Evolutionary conservation across 2,888 invertebrate genomes (phyloP).

Genomic region (Diarsia dahlii): DNA sequence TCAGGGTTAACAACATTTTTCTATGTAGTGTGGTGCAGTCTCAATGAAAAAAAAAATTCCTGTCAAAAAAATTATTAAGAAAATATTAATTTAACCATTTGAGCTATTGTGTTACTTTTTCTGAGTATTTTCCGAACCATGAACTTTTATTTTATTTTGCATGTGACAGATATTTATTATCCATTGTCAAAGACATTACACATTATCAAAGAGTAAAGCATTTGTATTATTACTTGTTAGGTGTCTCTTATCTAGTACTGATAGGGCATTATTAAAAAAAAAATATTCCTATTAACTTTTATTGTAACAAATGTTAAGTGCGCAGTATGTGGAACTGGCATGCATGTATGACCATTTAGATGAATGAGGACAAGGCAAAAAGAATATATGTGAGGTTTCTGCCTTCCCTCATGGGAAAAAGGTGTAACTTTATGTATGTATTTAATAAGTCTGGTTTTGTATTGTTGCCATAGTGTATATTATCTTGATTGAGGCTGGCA

Average conservation of each 20-base stretch:
- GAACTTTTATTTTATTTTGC: neutral
- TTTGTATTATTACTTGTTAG: conserved; percentile 11
- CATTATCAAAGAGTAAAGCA: conserved; percentile 15
- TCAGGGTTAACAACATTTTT: neutral
- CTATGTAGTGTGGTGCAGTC: neutral
- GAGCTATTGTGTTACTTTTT: neutral
- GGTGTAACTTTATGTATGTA: neutral
- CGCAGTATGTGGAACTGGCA: neutral
- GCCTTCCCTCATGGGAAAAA: neutral
- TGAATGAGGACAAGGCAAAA: neutral
- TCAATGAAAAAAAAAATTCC: neutral
- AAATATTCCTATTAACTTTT: neutral
- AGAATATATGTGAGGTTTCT: neutral
- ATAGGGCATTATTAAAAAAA: conserved; percentile 7
- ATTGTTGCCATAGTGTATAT: neutral
- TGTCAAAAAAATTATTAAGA: neutral
- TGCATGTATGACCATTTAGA: neutral
- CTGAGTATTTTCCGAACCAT: neutral
- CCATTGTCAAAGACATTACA: neutral
- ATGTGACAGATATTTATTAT: no score
- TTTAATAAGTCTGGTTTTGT: neutral
- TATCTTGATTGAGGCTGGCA: neutral
- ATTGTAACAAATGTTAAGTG: neutral
- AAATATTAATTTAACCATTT: neutral
- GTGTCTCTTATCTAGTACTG: conserved; percentile 6